Conservation (phyloP, 1,140 invertebrate genomes). For the Papilio aristodemus region DNA sequence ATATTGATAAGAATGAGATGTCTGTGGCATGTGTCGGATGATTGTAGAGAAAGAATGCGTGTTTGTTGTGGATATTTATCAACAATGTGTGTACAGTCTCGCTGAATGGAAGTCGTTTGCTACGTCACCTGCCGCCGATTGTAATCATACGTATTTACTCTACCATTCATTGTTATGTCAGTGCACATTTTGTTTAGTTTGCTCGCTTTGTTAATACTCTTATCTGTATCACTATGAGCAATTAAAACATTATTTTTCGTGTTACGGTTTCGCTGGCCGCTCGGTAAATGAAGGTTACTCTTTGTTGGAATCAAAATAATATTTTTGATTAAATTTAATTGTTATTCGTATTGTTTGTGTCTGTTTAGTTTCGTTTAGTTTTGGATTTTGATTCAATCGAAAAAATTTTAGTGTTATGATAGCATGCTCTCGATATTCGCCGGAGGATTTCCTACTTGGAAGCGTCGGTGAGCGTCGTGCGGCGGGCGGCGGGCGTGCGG, state of each 20-base stretch:
- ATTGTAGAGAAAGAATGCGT: conserved; percentile 55
- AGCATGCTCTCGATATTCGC: conserved; percentile 31
- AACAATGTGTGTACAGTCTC: conserved; percentile 51
- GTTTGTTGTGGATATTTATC: conserved; percentile 60
- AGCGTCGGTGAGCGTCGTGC: conserved; percentile 49
- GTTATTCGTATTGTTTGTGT: background rate
- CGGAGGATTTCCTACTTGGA: conserved; percentile 60
- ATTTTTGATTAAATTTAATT: background rate
- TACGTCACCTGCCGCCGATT: conserved; percentile 38
- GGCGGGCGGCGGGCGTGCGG: conserved; percentile 43
- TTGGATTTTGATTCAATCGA: background rate
- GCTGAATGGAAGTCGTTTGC: conserved; percentile 51
- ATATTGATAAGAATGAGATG: conserved; percentile 5
- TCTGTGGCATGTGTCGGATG: conserved; percentile 1
- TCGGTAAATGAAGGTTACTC: conserved; percentile 29
- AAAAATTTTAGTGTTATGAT: conserved; percentile 21
- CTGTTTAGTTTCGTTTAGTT: conserved; percentile 28
- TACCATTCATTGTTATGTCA: conserved; percentile 31
- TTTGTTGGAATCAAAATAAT: background rate
- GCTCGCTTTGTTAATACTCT: background rate
- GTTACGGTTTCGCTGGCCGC: too few relatives aligned
- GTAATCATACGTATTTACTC: conserved; percentile 26
- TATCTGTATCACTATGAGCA: background rate
- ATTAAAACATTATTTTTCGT: conserved; percentile 16
- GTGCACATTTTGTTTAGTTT: conserved; percentile 27